Conservation (phyloP, 2,797 vertebrate species). For the Pyrocephalus nanus region DNA sequence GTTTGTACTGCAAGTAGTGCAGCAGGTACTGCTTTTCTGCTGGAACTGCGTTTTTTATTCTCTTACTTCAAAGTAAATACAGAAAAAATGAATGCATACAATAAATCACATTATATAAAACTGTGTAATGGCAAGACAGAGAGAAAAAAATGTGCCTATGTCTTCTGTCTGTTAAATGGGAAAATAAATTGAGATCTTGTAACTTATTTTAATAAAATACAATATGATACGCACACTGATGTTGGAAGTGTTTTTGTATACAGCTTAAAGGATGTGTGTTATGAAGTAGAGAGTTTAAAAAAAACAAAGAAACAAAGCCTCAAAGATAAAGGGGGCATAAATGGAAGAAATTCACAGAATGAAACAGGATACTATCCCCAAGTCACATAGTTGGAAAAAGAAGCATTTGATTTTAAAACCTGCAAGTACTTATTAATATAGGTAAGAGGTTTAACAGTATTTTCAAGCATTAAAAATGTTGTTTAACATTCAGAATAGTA, state of each 20-base stretch:
- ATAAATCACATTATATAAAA: not conserved
- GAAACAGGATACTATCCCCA: not conserved
- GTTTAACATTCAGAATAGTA: not conserved
- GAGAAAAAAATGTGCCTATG: not conserved
- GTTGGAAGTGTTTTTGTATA: slow-evolving; percentile 1
- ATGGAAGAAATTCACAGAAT: not conserved
- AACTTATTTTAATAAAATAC: slow-evolving; percentile 58
- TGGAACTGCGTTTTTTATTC: not conserved
- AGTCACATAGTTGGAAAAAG: not conserved
- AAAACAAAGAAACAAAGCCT: not conserved
- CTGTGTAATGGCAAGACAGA: slow-evolving; percentile 32
- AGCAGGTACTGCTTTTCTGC: not conserved
- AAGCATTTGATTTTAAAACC: not conserved
- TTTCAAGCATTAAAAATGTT: not conserved
- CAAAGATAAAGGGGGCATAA: not conserved
- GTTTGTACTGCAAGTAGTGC: not conserved
- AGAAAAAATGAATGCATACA: not conserved
- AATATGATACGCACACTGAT: not conserved
- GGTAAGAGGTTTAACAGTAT: not conserved
- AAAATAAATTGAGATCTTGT: not conserved
- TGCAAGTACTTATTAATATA: not conserved
- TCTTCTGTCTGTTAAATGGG: slow-evolving; percentile 15
- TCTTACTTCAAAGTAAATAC: slow-evolving; percentile 1
- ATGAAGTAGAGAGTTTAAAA: not conserved
- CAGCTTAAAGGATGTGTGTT: not conserved